phyloP scores from a whole-genome alignment of 2,113 vertebrate species.

The Trogon surrucura region DNA sequence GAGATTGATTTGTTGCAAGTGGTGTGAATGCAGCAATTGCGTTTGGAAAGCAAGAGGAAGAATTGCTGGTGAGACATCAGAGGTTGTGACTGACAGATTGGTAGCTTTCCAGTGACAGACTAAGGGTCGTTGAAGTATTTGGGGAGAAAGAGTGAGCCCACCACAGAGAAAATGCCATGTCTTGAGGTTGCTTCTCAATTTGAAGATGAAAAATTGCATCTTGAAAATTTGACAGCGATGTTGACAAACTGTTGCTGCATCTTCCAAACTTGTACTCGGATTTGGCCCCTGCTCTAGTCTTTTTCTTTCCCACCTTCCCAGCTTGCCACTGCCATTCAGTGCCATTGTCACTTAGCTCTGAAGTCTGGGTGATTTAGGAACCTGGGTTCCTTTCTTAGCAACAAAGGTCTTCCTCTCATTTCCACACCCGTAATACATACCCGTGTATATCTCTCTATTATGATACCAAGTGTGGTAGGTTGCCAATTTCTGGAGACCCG shows the following conservation, averaged over 20 bases:
- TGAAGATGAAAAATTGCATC: constrained; percentile 51
- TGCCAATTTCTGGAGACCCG: background rate
- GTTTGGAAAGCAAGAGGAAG: constrained; percentile 34
- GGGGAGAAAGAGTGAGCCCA: constrained; percentile 37
- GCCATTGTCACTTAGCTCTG: background rate
- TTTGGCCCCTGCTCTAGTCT: constrained; percentile 13
- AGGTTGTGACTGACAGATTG: constrained; percentile 58
- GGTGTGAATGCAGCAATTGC: constrained; percentile 16
- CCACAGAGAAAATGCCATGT: constrained; percentile 43
- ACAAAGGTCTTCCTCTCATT: background rate
- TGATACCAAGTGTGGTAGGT: background rate
- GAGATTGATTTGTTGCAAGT: constrained; percentile 31
- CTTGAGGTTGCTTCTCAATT: constrained; percentile 10
- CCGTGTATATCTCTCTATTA: background rate
- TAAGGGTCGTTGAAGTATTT: constrained; percentile 44
- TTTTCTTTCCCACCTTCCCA: background rate
- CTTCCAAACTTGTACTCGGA: background rate
- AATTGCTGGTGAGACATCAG: constrained; percentile 50
- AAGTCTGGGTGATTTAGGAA: constrained; percentile 6
- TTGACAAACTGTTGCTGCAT: constrained; percentile 42
- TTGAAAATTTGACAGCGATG: constrained; percentile 28
- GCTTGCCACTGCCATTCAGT: background rate
- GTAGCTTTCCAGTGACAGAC: constrained; percentile 53
- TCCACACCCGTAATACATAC: background rate
- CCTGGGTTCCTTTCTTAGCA: background rate